phyloP scores from a whole-genome alignment of 2,113 vertebrate species.

The Clarias macrocephalus region DNA sequence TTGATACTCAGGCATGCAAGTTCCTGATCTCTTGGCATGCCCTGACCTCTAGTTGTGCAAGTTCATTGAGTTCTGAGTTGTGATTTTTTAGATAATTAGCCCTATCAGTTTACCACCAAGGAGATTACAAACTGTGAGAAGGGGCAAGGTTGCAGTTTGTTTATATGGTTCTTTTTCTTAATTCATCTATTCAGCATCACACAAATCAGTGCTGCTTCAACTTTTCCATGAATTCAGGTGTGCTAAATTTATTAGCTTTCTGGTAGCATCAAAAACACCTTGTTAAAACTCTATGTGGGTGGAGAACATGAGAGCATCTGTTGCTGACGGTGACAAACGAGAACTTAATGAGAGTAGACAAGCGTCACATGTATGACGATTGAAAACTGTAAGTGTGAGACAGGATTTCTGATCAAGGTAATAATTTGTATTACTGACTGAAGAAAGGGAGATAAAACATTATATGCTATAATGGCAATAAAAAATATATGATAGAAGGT shows the following conservation, averaged over 20 bases:
- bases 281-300: constrained; percentile 47
- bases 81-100: not conserved
- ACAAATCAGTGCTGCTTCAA: not conserved
- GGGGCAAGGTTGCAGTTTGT: not conserved
- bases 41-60: not conserved
- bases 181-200: not conserved
- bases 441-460: not conserved
- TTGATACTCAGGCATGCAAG: not conserved
- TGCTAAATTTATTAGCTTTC: not conserved
- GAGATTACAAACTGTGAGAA: not conserved
- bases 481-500: too few relatives aligned
- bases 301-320: constrained; percentile 56
- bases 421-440: constrained; percentile 45
- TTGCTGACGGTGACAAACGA: constrained; percentile 68
- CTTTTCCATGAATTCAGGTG: not conserved
- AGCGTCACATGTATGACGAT: constrained; percentile 65
- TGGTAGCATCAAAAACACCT: constrained; percentile 7
- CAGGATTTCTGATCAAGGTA: constrained; percentile 70
- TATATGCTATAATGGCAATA: not conserved
- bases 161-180: not conserved
- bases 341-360: constrained; percentile 66
- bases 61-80: not conserved
- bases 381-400: constrained; percentile 66
- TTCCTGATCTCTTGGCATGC: not conserved
- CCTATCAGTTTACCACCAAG: not conserved